Evolutionary conservation across 2,113 vertebrate species (phyloP).

Genomic region (Sula dactylatra): DNA sequence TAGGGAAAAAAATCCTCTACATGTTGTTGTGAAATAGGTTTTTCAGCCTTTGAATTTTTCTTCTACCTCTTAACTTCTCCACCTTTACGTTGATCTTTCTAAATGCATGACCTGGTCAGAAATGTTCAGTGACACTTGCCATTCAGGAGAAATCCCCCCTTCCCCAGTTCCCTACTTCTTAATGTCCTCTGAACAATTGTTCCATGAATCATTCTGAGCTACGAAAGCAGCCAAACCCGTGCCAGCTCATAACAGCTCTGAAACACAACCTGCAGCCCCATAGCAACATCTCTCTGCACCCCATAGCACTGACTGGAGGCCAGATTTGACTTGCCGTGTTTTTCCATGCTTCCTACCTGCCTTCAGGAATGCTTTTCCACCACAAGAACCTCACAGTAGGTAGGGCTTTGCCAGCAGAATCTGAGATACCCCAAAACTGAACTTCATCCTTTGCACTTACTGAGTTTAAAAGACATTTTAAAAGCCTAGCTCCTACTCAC

Average conservation of each 20-base stretch:
- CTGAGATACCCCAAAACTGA: not conserved
- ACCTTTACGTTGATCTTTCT: not conserved
- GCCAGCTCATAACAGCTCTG: fast-evolving
- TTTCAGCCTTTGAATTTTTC: not conserved
- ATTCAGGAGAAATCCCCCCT: not conserved
- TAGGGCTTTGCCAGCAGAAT: not conserved
- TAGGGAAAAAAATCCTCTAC: not conserved
- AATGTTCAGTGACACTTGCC: fast-evolving
- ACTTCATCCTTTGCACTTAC: not conserved
- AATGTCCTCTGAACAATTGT: not conserved
- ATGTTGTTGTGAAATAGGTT: not conserved
- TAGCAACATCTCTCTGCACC: not conserved
- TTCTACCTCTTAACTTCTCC: not conserved
- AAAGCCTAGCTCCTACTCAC: constrained; percentile 25
- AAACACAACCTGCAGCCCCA: not conserved
- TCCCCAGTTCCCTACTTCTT: not conserved
- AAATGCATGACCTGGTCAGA: not conserved
- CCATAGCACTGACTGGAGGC: not conserved
- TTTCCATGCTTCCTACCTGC: not conserved
- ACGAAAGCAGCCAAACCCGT: not conserved
- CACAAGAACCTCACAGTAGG: fast-evolving
- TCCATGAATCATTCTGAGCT: not conserved
- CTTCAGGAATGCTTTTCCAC: not conserved
- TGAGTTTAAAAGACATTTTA: not conserved
- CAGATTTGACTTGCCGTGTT: not conserved